Base-by-base conservation (phyloP, 2,888 invertebrate species). In the Unio pictorum region DNA sequence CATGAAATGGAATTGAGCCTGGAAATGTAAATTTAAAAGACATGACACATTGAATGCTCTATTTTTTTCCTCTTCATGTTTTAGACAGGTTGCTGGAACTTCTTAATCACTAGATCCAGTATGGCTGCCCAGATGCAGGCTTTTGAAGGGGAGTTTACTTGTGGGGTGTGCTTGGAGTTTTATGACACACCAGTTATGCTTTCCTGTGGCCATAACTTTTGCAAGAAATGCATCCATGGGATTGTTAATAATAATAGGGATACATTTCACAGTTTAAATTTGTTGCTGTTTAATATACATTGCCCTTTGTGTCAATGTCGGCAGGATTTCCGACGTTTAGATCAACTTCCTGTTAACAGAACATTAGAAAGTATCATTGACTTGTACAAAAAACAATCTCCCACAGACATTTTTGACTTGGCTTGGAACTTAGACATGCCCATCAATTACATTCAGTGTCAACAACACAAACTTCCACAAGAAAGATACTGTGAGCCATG, bases 171-270 rank as follows among this genome's bases (percentile, higher is more conserved):
- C 62, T 68, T 81, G 55, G 82, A 82, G 64, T 72, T 79, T 28
- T 82, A 76, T 66, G 69, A 75, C 6, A 64, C 61, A 11, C 82
- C 82, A 1, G 55, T 79, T 15, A 71, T 82, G 69, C 71, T 82
- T 20, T 75, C 78, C 54, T 82, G 82, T 70, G 76, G 79, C 64
- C 82, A 82, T 61, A 80, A 79, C 63, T 82, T 82, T 72, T 82
- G 82, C 66, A 74, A 72, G 57, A 72, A 77, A 56, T 82, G 82
- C 66, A 62, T 81, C 6, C 54, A 69, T 23, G 74, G 72, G 55
- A 75, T 80, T 28, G 67, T 78, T 4, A 68, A 74, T 8, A 70
- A 62, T 15, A 45, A 45, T 45, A 62, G 62, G 55, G 64, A 69
- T 56, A 59, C 61, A 15, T n/a, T 18, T 54, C n/a, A 61, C n/a